Evolutionary conservation across 2,113 vertebrate genomes (phyloP).

Genomic region (Cacatua alba): DNA sequence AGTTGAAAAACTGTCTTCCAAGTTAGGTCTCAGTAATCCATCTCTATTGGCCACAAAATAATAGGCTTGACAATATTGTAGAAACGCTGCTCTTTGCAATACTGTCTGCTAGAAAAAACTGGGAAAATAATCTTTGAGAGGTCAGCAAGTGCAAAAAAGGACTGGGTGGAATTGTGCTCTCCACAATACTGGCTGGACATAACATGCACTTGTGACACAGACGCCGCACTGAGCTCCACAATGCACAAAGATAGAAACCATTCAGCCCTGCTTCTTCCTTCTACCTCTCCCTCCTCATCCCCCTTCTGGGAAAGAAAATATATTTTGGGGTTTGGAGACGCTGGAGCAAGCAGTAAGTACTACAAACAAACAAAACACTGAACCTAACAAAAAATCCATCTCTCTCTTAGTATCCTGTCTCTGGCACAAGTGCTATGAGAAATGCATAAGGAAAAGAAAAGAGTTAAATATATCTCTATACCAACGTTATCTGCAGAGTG

Average conservation of each 20-base stretch:
- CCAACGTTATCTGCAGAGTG: not conserved
- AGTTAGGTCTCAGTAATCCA: not conserved
- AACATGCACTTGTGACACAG: not conserved
- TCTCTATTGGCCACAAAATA: conserved; percentile 17
- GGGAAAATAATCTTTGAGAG: not conserved
- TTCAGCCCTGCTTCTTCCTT: not conserved
- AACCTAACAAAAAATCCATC: not conserved
- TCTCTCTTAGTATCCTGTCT: not conserved
- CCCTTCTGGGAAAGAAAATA: not conserved
- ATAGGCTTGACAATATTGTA: not conserved
- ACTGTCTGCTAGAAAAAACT: not conserved
- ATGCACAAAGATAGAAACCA: not conserved
- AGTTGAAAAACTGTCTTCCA: conserved; percentile 40
- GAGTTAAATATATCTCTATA: not conserved
- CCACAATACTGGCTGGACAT: not conserved
- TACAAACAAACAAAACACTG: not conserved
- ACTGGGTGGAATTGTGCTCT: not conserved
- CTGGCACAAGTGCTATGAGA: not conserved
- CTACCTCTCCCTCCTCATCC: not conserved
- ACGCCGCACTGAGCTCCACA: not conserved
- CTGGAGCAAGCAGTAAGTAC: not conserved
- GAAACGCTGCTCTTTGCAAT: not conserved
- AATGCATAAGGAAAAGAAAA: not conserved
- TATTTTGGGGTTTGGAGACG: not conserved
- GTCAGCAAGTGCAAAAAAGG: not conserved